Evolutionary conservation across 2,888 invertebrate species (phyloP), one percentile per base, ranked within the genome.

Genomic region (Drosophila histrio): DNA sequence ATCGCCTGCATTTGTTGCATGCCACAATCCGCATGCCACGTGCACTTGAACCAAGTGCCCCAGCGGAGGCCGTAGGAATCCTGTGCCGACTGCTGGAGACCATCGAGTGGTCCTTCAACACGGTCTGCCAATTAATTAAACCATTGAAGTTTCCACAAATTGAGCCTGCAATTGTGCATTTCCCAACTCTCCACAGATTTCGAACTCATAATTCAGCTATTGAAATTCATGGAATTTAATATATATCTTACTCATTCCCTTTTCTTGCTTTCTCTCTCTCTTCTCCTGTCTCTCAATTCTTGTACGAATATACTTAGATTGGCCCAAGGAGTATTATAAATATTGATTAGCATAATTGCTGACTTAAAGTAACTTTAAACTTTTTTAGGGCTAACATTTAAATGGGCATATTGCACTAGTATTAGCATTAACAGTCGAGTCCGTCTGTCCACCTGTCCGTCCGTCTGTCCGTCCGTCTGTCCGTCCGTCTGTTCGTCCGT

Each of bases 71-170:
- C 38, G n/a, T 38, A 17, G 38, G 8, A 44, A 4, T 24, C 11
- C 21, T 39, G 15, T 15, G 24, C 43, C 2, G 13, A 17, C 13
- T 26, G 47, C 41, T 44, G 64, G 19, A 22, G 28, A 46, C 15
- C 32, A 26, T 67, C 39, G 63, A 87, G 86, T 54, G 72, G 50
- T 41, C 47, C 84, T 86, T 66, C 67, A 81, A 74, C 87, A 78
- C 88, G 77, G 77, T 65, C 84, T 76, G 73, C 73, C 84, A 86
- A 88, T 86, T 87, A 88, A 82, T 82, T 76, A 63, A 81, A 72
- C 67, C 72, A 70, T 72, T 71, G 72, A 71, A 65, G 58, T 68
- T 62, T 53, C 59, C 53, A 62, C 63, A 72, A 80, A 79, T 77
- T 76, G 74, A 74, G 64, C 50, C 21, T 24, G 43, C 22, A 65